Conservation (phyloP, 2,113 vertebrate species). For the Trochalopteron elliotii region DNA sequence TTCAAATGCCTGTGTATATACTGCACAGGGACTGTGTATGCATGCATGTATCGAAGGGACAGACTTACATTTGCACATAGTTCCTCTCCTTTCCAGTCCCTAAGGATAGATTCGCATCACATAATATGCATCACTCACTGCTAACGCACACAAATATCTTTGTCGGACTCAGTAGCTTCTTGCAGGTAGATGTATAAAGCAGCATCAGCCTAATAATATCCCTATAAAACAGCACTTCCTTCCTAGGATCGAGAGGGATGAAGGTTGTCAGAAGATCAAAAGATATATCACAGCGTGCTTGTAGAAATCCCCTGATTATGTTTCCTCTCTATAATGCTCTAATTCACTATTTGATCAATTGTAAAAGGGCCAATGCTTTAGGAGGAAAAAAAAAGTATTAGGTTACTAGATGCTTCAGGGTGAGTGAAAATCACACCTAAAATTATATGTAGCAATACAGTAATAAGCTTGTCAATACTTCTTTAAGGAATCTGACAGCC, state of each 20-base stretch:
- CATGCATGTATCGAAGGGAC: not conserved
- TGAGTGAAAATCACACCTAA: conserved; percentile 65
- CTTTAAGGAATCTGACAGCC: conserved; percentile 73
- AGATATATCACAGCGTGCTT: conserved; percentile 73
- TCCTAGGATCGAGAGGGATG: conserved; percentile 69
- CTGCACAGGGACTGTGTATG: not conserved
- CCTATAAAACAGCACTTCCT: conserved; percentile 66
- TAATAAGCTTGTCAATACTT: conserved; percentile 76
- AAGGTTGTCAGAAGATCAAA: conserved; percentile 79
- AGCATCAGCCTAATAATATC: conserved; percentile 73
- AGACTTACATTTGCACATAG: not conserved
- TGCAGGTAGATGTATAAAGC: conserved; percentile 66
- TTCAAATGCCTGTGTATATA: not conserved
- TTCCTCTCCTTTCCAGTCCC: not conserved
- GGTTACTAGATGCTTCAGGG: conserved; percentile 51
- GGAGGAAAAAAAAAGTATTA: conserved; percentile 14
- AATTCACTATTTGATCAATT: conserved; percentile 78
- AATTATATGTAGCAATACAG: conserved; percentile 60
- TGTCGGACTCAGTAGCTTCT: conserved; percentile 13
- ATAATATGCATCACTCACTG: conserved; percentile 4
- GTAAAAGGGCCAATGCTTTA: conserved; percentile 54
- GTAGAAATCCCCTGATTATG: conserved; percentile 71
- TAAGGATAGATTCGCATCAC: not conserved
- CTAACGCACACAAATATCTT: conserved; percentile 20
- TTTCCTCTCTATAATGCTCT: conserved; percentile 72